Evolutionary conservation across 2,797 vertebrate species (phyloP), one percentile per base, ranked within the genome.

Genomic region (Momotus momota): DNA sequence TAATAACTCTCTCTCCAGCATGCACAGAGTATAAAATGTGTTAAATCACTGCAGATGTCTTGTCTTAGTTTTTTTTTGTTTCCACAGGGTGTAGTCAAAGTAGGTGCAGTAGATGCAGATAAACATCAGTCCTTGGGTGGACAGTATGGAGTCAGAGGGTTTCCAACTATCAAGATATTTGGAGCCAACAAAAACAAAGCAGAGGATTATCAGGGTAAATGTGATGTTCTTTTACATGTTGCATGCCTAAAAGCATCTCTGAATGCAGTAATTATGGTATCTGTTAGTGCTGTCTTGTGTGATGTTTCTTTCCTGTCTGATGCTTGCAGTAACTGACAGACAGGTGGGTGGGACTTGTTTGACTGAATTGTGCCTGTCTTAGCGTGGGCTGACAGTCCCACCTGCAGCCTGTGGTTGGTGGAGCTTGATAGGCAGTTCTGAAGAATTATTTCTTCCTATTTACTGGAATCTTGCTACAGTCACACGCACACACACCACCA

Each of bases 91-190:
- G 97, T 99, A 38, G 99, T 99, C 52, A 99, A 99, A 97, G 86
- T 99, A 9, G 99, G 99, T 19, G 99, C 99, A 2, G 98, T 99
- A 25, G 99, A 99, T 38, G 99, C 99, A 49, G 99, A 99, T 95
- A 98, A 99, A 94, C 99, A 99, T 97, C 98, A 99, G 93, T 98
- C 99, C 22, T 97, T 99, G 61, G 99, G 98, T 15, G 97, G 99
- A 26, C 99, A 99, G 75, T 99, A 99, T 86, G 98, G 98, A 9
- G 98, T 99, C 81, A 98, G 97, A 96, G 99, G 99, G 2, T 99
- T 99, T 97, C 99, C 99, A 45, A 99, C 99, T 80, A 99, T 99
- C 98, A 99, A 99, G 98, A 94, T 99, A 97, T 99, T 99, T 96
- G 99, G 99, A 29, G 97, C 98, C 81, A 99, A 99, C 96, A 99